Percentiles rank a stretch among this genome's conserved stretches.
Evolutionary conservation across 2,797 vertebrate species (phyloP).

Genomic region (Sebastes minor): DNA sequence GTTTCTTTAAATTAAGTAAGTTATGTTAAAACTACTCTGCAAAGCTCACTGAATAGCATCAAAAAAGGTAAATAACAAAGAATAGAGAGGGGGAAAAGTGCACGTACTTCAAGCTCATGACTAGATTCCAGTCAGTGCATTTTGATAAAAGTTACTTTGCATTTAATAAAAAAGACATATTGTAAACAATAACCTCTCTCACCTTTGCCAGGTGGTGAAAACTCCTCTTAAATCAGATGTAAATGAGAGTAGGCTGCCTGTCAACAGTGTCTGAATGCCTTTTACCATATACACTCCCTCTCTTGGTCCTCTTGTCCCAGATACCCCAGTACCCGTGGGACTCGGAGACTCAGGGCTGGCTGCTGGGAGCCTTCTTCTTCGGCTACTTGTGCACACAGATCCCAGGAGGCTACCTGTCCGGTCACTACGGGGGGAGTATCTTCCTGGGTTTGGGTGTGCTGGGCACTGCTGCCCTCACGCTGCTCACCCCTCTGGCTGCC

Average conservation of each 20-base stretch:
- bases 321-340: slow-evolving; percentile 84
- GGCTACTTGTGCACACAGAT: slow-evolving; percentile 88
- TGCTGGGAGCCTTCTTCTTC: slow-evolving; percentile 89
- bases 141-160: background rate
- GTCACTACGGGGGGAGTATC: slow-evolving; percentile 81
- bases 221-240: background rate
- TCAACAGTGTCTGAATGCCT: background rate
- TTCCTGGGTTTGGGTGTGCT: slow-evolving; percentile 87
- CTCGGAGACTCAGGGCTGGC: slow-evolving; percentile 84
- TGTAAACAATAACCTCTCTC: background rate
- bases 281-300: background rate
- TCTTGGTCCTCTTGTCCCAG: slow-evolving; percentile 55
- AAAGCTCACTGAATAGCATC: background rate
- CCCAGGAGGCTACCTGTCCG: slow-evolving; percentile 87
- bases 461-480: slow-evolving; percentile 82
- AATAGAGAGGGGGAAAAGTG: background rate
- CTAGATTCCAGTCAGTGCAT: background rate
- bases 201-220: background rate
- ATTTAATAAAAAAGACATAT: background rate
- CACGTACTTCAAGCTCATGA: background rate
- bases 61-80: background rate
- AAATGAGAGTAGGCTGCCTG: background rate
- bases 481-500: slow-evolving; percentile 85
- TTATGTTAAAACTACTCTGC: background rate
- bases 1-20: background rate